A percentile compares a stretch with the other conserved stretches of the same genome.
These are phyloP conservation scores for Dynastes maya DNA, from an alignment of 2,888 invertebrate genomes.

Conservation along the genomic window DNA sequence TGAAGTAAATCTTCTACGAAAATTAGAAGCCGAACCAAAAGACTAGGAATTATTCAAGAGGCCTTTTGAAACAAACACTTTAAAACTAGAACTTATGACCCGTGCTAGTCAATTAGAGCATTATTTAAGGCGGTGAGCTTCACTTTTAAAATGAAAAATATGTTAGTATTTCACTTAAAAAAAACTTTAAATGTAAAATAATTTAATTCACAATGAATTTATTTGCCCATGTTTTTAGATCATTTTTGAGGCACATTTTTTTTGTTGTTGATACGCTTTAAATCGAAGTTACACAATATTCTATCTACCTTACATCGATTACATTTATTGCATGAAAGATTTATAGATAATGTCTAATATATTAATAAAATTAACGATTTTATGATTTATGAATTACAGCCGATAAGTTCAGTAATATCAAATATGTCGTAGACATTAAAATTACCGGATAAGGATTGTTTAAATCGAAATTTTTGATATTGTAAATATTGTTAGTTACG, in stretches of 20 bases:
- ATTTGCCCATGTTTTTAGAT: too few relatives aligned
- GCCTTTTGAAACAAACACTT: slow-evolving; percentile 1
- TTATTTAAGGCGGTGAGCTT: neutral
- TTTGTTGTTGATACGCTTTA: too few relatives aligned
- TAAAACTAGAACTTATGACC: neutral
- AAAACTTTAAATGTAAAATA: neutral
- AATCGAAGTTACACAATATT: neutral
- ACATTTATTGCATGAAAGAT: slow-evolving; percentile 8
- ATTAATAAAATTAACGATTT: slow-evolving; percentile 19
- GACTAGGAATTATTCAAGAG: neutral
- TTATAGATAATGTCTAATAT: slow-evolving; percentile 30
- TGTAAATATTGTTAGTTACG: too few relatives aligned
- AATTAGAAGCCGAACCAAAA: slow-evolving; percentile 20
- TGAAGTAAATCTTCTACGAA: neutral
- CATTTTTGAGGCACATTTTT: neutral
- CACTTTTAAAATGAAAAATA: neutral
- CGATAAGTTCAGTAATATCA: slow-evolving; percentile 15
- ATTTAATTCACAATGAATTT: too few relatives aligned
- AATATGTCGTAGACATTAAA: neutral
- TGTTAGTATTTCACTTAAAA: neutral
- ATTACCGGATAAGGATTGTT: neutral
- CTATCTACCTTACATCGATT: neutral
- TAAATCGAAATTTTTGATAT: too few relatives aligned
- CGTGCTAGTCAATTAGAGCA: neutral
- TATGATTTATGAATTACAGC: slow-evolving; percentile 25